Conservation (phyloP, 2,113 vertebrate genomes). For the Talpa occidentalis region DNA sequence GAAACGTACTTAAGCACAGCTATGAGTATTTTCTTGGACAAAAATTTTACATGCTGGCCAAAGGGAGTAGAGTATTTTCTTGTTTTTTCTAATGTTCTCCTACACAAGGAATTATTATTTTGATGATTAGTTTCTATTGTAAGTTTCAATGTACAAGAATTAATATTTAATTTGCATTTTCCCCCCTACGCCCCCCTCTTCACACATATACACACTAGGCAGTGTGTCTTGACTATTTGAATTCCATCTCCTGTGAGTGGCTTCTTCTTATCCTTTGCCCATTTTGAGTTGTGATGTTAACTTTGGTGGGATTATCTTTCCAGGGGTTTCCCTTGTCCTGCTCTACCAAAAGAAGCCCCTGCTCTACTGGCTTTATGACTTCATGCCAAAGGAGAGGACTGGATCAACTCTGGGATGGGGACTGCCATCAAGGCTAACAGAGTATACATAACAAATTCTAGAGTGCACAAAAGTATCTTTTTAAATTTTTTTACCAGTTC, state of each 20-base stretch:
- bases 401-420: not conserved
- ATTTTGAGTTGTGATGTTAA: not conserved
- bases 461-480: not conserved
- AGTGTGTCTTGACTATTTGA: not conserved
- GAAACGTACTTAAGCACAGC: not conserved
- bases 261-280: not conserved
- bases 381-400: not conserved
- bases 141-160: not conserved
- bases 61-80: not conserved
- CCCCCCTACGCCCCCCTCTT: too few species aligned
- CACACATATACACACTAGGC: not conserved
- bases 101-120: not conserved
- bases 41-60: not conserved
- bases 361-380: not conserved
- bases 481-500: not conserved
- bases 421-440: not conserved
- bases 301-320: not conserved
- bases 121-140: slow-evolving; percentile 12
- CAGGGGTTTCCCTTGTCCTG: not conserved
- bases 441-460: not conserved
- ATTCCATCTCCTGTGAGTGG: not conserved
- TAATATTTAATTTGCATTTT: not conserved
- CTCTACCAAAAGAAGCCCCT: not conserved
- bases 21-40: not conserved
- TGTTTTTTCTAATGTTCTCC: slow-evolving; percentile 6